phyloP scores from a whole-genome alignment of 2,797 vertebrate genomes.

The Premnoplex brunnescens region DNA sequence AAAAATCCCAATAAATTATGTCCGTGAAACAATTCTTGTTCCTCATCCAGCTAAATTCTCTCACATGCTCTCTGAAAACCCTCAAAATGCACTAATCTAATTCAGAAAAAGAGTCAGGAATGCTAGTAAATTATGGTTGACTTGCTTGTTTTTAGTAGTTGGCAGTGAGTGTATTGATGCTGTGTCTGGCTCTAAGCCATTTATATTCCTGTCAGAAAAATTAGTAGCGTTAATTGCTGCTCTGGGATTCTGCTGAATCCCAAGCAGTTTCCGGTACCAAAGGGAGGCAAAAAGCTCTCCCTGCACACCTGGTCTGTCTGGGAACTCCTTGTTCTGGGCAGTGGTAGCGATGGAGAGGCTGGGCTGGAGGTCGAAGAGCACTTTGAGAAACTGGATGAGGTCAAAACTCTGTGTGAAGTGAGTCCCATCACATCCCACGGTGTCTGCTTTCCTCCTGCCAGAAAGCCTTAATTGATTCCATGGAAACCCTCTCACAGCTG shows the following conservation, averaged over 20 bases:
- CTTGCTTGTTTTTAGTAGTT: slow-evolving; percentile 42
- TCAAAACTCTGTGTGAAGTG: slow-evolving; percentile 8
- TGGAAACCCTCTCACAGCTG: slow-evolving; percentile 19
- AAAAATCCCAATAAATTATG: slow-evolving; percentile 41
- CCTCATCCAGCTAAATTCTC: not conserved
- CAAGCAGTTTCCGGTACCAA: not conserved
- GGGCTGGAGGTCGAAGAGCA: not conserved
- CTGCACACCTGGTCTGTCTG: slow-evolving; percentile 44
- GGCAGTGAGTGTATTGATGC: slow-evolving; percentile 32
- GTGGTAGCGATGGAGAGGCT: not conserved
- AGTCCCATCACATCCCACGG: slow-evolving; percentile 16
- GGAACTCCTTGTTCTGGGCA: slow-evolving; percentile 30
- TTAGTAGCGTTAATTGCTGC: slow-evolving; percentile 17
- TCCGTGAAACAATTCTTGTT: not conserved
- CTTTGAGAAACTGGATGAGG: not conserved
- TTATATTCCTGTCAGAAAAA: slow-evolving; percentile 42
- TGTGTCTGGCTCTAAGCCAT: slow-evolving; percentile 23
- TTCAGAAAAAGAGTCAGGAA: slow-evolving; percentile 34
- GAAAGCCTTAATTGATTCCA: slow-evolving; percentile 1
- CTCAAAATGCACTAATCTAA: slow-evolving; percentile 12
- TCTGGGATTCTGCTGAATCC: not conserved
- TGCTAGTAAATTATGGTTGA: slow-evolving; percentile 18
- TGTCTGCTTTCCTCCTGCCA: not conserved
- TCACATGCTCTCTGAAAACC: not conserved
- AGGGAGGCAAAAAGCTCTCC: not conserved